phyloP scores from a whole-genome alignment of 2,113 vertebrate species.

The Chamaetylas fuelleborni region DNA sequence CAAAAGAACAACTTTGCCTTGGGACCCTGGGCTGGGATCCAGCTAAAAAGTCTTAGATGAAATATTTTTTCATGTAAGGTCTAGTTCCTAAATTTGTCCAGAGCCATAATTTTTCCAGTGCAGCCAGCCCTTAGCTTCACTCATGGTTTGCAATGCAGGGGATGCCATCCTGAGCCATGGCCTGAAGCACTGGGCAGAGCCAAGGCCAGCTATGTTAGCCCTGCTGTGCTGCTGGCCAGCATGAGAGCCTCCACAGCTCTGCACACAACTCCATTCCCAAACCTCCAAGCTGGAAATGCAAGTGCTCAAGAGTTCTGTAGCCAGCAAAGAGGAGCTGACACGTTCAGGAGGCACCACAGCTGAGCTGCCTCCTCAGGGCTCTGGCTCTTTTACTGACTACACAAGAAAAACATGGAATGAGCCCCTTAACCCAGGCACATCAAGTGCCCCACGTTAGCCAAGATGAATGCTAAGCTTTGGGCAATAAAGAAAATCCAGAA shows the following conservation, averaged over 20 bases:
- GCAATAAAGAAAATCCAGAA: neutral
- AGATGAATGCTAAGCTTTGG: neutral
- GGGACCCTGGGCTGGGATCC: neutral
- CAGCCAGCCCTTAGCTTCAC: neutral
- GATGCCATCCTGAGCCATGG: neutral
- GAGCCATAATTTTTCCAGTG: neutral
- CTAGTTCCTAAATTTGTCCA: neutral
- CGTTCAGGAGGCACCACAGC: fast-evolving
- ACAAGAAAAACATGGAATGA: neutral
- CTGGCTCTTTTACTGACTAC: neutral
- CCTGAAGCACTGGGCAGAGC: fast-evolving
- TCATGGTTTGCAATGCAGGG: fast-evolving
- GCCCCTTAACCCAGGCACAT: neutral
- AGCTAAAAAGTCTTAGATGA: neutral
- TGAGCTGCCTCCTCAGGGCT: neutral
- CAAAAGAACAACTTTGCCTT: neutral
- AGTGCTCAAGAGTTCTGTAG: neutral
- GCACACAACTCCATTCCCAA: neutral
- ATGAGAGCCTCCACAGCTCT: neutral
- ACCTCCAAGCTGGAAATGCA: neutral
- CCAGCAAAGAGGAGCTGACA: neutral
- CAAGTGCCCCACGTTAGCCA: neutral
- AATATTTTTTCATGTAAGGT: neutral
- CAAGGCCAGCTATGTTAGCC: neutral
- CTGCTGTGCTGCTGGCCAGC: neutral